phyloP scores from a whole-genome alignment of 2,888 invertebrate genomes.

The Agriopis aurantiaria region DNA sequence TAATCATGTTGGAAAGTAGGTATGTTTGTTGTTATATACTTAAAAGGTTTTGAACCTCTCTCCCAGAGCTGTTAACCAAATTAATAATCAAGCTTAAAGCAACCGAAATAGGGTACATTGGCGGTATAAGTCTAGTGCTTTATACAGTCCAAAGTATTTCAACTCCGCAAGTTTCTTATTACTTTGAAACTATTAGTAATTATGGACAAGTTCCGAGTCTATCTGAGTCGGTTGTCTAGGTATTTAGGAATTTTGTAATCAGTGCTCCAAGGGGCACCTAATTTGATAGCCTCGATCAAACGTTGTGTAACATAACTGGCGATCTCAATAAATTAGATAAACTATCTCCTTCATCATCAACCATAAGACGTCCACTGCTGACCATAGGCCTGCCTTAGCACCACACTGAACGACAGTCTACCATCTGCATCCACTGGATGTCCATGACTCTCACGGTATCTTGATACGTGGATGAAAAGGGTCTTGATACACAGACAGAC shows the following conservation, averaged over 20 bases:
- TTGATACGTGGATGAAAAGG: no score
- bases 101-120: neutral
- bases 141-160: neutral
- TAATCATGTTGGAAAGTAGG: no score
- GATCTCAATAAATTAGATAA: neutral
- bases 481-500: no score
- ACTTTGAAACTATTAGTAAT: neutral
- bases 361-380: no score
- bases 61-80: neutral
- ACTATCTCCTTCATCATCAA: no score
- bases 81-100: neutral
- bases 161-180: neutral
- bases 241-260: neutral
- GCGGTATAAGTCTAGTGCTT: neutral
- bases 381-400: no score
- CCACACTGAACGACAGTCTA: no score
- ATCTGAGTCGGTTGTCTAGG: constrained; percentile 1
- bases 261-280: neutral
- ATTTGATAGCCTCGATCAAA: neutral
- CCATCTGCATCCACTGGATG: no score
- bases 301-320: neutral
- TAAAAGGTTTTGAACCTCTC: no score
- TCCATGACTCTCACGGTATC: no score
- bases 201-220: neutral
- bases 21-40: no score